Evolutionary conservation across 1,140 invertebrate species (phyloP), one percentile per base, ranked within the genome.

Genomic region (Danaus plexippus): DNA sequence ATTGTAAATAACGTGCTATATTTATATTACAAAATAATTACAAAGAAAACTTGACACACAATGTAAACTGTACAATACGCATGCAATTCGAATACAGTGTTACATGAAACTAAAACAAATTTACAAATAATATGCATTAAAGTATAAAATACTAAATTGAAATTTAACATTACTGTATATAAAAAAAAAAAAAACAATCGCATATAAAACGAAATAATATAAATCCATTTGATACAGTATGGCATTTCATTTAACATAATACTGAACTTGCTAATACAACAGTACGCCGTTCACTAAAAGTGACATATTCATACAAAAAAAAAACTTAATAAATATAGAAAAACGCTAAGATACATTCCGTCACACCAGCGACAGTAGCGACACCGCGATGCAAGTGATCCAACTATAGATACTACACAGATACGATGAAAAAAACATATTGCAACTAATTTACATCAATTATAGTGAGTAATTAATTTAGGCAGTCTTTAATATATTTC

Each of bases 11-110:
- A 82, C 76, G 83, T 86, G 81, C 81, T 85, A 83, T 86, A 84
- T 86, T 86, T 85, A 86, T 77, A 78, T 80, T 86, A 86, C 80
- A 86, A 86, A 85, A 84, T 86, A 85, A 84, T 83, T 82, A 86
- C 77, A 84, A 84, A 83, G 76, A 76, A 75, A 79, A 83, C 70
- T 77, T 70, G 75, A 86, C 81, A 85, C 83, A 80, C 83, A 77
- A 77, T 75, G 63, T 75, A 75, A 65, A 82, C 83, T 86, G 81
- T 86, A 86, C 83, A 66, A 62, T 66, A 86, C 69, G 73, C 83
- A 83, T 82, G 81, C 80, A 80, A 74, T 70, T 80, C 73, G 75
- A 65, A 75, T 78, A 85, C 62, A 77, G 59, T 68, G 66, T 72
- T 71, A 73, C 69, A 57, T 61, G 66, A 75, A 80, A 76, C 63